Evolutionary conservation across 2,888 invertebrate genomes (phyloP), one percentile per base, ranked within the genome.

Genomic region (Agrilus cyanescens): DNA sequence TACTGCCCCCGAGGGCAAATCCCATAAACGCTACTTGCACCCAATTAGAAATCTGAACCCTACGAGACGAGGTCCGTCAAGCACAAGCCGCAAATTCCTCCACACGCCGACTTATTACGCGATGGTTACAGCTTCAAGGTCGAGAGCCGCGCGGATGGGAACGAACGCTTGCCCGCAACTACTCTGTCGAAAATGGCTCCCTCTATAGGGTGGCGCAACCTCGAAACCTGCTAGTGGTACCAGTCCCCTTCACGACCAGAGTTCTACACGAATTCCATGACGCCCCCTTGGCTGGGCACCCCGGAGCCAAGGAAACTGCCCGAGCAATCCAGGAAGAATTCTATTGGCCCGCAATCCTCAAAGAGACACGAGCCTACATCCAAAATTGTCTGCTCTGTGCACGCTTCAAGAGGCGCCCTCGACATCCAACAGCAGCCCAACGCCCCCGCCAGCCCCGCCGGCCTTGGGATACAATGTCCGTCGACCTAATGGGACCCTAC

Each of bases 231-330:
- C 13, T 43, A 3, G 10, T 12, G 18, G 44, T 32, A 2, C 37
- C 45, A 4, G 25, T 4, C 2, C 32, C 3, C 3, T 14, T 14
- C 3, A 30, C 20, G 12, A 18, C 15, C 10, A 3, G 34, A 1
- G 34, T 43, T 4, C 15, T 45, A 13, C 33, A 39, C 18, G 38
- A 32, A 2, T 47, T 45, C 15, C 46, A 50, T 15, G 43, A 49
- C 13, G 37, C 32, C 4, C 14, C 41, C 0, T 13, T 18, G 0
- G 49, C 52, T 2, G 51, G 48, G 2, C 51, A 55, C 35, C 53
- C 54, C 1, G 54, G 54, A 8, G 15, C 36, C 4, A 53, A 52
- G 2, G 50, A 56, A 43, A 53, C 53, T 3, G 6, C 33, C 1
- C 5, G 47, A 3, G 41, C 46, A 0, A 46, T 50, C 1, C 41